Conservation (phyloP, 2,113 vertebrate species). For the Alligator sinensis region DNA sequence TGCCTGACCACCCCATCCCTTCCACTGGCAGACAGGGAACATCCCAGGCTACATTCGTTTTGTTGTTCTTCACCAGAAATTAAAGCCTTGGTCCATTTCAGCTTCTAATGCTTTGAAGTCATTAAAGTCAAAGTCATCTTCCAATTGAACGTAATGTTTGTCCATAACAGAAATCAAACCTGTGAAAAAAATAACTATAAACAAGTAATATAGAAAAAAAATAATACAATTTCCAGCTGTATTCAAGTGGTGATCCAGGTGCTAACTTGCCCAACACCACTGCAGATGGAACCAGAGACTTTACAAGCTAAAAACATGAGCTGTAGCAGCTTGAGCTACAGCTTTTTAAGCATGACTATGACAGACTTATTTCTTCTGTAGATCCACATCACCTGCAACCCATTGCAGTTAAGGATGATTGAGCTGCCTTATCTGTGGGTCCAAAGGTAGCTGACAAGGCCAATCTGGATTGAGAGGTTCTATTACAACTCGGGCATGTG, state of each 20-base stretch:
- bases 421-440: too few species aligned
- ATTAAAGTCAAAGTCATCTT: not conserved
- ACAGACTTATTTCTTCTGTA: not conserved
- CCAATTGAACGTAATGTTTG: not conserved
- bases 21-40: too few species aligned
- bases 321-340: not conserved
- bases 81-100: not conserved
- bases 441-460: too few species aligned
- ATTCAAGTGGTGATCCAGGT: not conserved
- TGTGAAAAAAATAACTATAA: not conserved
- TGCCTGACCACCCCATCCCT: too few species aligned
- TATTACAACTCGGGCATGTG: too few species aligned
- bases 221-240: not conserved
- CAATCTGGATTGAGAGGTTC: too few species aligned
- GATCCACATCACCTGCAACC: not conserved
- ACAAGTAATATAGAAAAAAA: not conserved
- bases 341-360: not conserved
- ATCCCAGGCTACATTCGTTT: too few species aligned
- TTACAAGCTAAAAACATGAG: not conserved
- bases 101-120: not conserved
- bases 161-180: not conserved
- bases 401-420: too few species aligned
- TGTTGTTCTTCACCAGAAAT: not conserved
- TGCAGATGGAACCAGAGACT: not conserved
- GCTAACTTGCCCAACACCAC: not conserved